Evolutionary conservation across 1,140 invertebrate genomes (phyloP).

Genomic region (Augochlora pura): DNA sequence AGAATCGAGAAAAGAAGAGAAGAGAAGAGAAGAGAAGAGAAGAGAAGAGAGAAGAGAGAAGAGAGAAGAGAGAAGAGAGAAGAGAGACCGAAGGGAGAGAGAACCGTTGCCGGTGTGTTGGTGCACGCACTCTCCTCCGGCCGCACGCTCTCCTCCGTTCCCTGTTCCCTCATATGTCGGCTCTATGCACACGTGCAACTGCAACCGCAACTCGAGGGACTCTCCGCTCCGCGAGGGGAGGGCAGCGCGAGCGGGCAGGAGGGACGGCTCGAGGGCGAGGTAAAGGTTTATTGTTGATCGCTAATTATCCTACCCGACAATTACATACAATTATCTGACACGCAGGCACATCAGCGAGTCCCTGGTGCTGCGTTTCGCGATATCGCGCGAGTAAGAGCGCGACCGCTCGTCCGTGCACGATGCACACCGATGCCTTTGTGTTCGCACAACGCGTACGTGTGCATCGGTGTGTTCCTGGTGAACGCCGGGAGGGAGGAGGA

Average conservation of each 20-base stretch:
- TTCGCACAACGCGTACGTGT: background rate
- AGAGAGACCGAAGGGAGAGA: background rate
- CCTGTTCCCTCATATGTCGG: background rate
- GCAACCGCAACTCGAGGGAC: constrained; percentile 5
- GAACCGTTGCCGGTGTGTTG: constrained; percentile 29
- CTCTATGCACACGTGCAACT: constrained; percentile 25
- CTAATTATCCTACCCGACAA: constrained; percentile 76
- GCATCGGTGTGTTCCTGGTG: background rate
- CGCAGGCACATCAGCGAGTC: constrained; percentile 67
- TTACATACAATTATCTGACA: constrained; percentile 77
- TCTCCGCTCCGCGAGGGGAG: background rate
- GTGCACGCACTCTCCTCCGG: constrained; percentile 10
- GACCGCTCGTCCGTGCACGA: background rate
- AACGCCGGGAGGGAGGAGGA: constrained; percentile 52
- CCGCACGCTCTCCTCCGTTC: background rate
- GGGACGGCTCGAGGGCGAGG: constrained; percentile 31
- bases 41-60: constrained; percentile 25
- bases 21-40: constrained; percentile 26
- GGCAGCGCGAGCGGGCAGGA: background rate
- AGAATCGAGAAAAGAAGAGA: background rate
- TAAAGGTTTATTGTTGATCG: constrained; percentile 77
- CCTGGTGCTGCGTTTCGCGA: constrained; percentile 58
- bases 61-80: constrained; percentile 18
- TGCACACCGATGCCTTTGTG: background rate
- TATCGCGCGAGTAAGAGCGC: constrained; percentile 34